Evolutionary conservation across 1,140 invertebrate species (phyloP), one percentile per base, ranked within the genome.

Genomic region (Brachionus angularis): DNA sequence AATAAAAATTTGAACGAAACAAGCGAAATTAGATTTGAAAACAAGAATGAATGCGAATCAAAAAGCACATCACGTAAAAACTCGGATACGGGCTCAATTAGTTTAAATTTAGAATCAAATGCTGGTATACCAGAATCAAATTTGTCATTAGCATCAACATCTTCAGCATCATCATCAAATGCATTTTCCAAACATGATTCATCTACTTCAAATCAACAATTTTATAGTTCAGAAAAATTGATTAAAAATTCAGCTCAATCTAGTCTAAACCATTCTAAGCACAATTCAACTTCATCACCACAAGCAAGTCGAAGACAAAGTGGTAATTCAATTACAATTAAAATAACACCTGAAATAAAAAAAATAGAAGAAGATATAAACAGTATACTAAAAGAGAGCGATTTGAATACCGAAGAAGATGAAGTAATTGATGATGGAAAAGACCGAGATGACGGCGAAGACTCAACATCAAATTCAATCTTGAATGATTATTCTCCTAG

Each of bases 291-390:
- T 23, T 16, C 53, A 36, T 58, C 53, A 21, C 53, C 53, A 23
- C 27, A 67, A 31, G 21, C 18, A 25, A 67, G 62, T 12, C 21
- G 62, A 27, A 27, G 62, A 4, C 62, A 7, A 0, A 67, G 62
- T 29, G 62, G 62, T 7, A 67, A 67, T 29, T 67, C 62, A 14
- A 67, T 67, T 12, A 67, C 62, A 33, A 67, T 67, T 8, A 67
- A 67, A 42, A 67, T 67, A 29, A 67, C 33, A 18, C 14, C 42
- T 3, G 62, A 67, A 31, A 50, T 34, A 27, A 50, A 67, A 23
- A 29, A 46, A 12, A 31, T 42, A 23, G 42, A 47, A 31, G 34
- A 33, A 33, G 62, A 67, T 18, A 42, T 47, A 4, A 67, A n/a
- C n/a, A n/a, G n/a, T n/a, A n/a, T n/a, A n/a, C n/a, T n/a, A n/a